A percentile compares a stretch with the other conserved stretches of the same genome.
phyloP scores from a whole-genome alignment of 2,113 vertebrate species.

The Chaetops frenatus region DNA sequence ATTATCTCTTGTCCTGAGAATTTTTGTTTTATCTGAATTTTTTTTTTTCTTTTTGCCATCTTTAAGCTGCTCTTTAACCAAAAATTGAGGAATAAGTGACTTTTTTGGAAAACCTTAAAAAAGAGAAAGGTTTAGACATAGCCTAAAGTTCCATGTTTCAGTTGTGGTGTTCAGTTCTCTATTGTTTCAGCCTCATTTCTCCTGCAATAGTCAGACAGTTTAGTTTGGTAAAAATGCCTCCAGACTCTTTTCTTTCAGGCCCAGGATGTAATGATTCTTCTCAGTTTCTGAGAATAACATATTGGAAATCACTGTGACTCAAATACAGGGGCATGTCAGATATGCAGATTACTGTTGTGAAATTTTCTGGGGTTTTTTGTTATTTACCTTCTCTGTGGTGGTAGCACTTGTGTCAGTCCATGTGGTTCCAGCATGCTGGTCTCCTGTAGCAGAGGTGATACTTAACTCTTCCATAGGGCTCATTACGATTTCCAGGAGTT shows the following conservation, averaged over 20 bases:
- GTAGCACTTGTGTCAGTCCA: background rate
- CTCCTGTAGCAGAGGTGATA: background rate
- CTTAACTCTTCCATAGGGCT: background rate
- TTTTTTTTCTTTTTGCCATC: background rate
- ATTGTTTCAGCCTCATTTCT: constrained; percentile 12
- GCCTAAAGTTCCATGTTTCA: background rate
- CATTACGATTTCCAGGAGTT: background rate
- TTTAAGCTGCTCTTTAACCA: background rate
- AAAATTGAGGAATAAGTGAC: background rate
- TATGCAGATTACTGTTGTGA: background rate
- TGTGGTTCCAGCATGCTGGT: background rate
- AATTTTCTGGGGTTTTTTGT: fast-evolving
- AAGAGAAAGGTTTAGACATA: background rate
- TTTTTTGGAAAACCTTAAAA: background rate
- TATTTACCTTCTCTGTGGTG: background rate
- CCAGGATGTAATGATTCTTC: background rate
- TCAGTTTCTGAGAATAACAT: background rate
- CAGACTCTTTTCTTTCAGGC: background rate
- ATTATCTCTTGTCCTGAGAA: background rate
- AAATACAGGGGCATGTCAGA: background rate
- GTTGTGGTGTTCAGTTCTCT: background rate
- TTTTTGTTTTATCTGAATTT: background rate
- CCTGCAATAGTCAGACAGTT: background rate
- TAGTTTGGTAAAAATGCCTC: background rate
- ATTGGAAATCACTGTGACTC: background rate